Evolutionary conservation across 1,140 invertebrate species (phyloP), one percentile per base, ranked within the genome.

Genomic region (Diplogasteroides magnus): DNA sequence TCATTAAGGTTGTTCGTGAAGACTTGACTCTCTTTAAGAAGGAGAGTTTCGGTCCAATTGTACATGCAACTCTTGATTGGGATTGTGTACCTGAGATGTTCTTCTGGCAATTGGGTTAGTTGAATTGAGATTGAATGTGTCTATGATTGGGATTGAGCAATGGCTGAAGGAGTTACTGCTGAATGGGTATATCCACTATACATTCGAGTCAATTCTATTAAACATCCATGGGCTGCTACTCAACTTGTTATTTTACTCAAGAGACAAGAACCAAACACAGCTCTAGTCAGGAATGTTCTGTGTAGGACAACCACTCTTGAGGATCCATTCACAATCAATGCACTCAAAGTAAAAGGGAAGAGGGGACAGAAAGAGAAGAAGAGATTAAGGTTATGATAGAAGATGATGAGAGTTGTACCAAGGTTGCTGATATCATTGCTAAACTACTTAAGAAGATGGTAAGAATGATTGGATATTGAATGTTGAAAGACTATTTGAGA

Each of bases 91-190:
- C 58, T 14, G 61, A 70, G 60, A 66, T 32, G 58, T 11, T 70
- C 13, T 70, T 70, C 26, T 70, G 69, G 69, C 69, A 70, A 23
- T 26, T 70, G 37, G 19, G 37, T 48, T 19, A 48, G 37, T 48
- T 48, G 37, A 11, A 6, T 11, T 19, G 6, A 11, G 6, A 6
- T 48, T 48, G 6, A 6, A 48, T 48, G 6, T 48, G 6, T 48
- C 37, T 19, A 11, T 48, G 6, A 19, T 48, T 48, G 6, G 6
- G 19, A 11, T 48, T 11, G 6, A 27, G 56, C 66, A 2, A 31
- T 67, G n/a, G 69, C 69, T 28, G 69, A 70, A n/a, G 69, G 61
- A 14, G 69, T 70, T 58, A 62, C 62, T 11, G 29, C 64, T 2
- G 69, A 70, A 26, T 70, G 69, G 69, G 32, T 66, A 23, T 27